Base-by-base conservation (phyloP, 2,888 invertebrate species). In the Deroplatys truncata region DNA sequence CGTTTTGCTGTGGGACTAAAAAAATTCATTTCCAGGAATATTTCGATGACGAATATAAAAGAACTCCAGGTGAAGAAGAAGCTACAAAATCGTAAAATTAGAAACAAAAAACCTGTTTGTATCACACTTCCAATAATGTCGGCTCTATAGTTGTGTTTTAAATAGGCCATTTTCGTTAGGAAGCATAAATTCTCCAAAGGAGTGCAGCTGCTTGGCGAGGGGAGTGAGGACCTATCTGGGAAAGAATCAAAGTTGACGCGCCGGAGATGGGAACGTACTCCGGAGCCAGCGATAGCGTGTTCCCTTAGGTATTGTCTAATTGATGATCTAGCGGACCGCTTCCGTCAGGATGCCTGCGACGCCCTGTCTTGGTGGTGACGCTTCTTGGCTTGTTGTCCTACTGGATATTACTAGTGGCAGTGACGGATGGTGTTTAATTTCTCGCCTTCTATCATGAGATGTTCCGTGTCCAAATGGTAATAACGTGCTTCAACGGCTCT, bases 301-400 rank as follows among this genome's bases (percentile, higher is more conserved):
- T 89, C 90, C 90, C 89, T 86, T 88, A 90, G 90, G 90, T 89
- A 89, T 89, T 89, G 88, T 90, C 90, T 90, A 90, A 90, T 90
- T 90, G 90, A 89, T 89, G 90, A 88, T 43, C 89, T 90, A 89
- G 89, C 88, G 88, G 88, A 88, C 89, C 84, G 87, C 87, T 90
- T 90, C 90, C 90, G 90, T 90, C 90, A 89, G 82, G 86, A 72
- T 90, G 43, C 85, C 86, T 88, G 49, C 85, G 85, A 28, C 85
- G 35, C n/a, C 35, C 85, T 35, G 49, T 35, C 35, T 29, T 28
- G 31, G 16, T 49, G 43, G 35, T 49, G 43, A 49, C 85, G 85
- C 29, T 35, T 7, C 85, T 49, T 35, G 85, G 43, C 35, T 85
- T n/a, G 56, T 35, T 31, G 84, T 31, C 85, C 43, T 29, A 15